phyloP scores from a whole-genome alignment of 2,888 invertebrate species.

The Ferdinandea cuprea region DNA sequence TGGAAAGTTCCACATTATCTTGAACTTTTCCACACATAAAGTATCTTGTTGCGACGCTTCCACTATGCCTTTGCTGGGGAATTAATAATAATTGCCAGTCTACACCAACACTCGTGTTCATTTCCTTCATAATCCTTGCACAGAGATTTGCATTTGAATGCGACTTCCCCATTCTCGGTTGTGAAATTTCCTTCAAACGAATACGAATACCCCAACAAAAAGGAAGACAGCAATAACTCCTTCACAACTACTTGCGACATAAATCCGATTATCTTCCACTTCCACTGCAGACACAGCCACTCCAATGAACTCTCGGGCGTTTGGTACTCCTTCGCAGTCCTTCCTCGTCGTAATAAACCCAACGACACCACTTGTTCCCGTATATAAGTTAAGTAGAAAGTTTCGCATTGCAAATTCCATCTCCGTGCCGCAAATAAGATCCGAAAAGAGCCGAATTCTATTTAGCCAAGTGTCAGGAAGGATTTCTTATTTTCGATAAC shows the following conservation, averaged over 20 bases:
- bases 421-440: conserved; percentile 29
- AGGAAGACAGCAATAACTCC: conserved; percentile 49
- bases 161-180: conserved; percentile 30
- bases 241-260: conserved; percentile 47
- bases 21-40: background rate
- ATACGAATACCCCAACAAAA: background rate
- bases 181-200: conserved; percentile 39
- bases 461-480: conserved; percentile 34
- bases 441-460: conserved; percentile 40
- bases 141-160: conserved; percentile 45
- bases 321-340: conserved; percentile 30
- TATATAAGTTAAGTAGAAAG: no score
- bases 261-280: conserved; percentile 67
- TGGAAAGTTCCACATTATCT: background rate
- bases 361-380: conserved; percentile 62
- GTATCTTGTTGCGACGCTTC: background rate
- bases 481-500: conserved; percentile 35
- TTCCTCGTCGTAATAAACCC: conserved; percentile 55
- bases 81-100: background rate
- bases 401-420: conserved; percentile 46
- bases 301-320: conserved; percentile 33
- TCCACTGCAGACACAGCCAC: conserved; percentile 36
- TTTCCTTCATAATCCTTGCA: conserved; percentile 49
- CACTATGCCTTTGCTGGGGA: no score
- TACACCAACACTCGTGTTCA: conserved; percentile 40